Evolutionary conservation across 2,888 invertebrate species (phyloP).

Genomic region (Phalangium opilio): DNA sequence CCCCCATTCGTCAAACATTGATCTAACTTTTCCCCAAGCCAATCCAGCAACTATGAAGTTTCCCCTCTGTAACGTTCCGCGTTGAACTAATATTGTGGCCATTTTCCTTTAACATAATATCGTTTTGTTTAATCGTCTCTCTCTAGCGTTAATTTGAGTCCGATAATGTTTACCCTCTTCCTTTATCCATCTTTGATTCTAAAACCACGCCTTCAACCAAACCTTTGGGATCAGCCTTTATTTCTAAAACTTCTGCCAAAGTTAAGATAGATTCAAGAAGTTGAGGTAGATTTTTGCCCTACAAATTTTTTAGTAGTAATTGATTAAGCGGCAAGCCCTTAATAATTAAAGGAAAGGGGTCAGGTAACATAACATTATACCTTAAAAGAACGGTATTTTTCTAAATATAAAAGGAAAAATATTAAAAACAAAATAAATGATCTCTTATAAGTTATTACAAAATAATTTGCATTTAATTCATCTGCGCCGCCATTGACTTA

Average conservation of each 20-base stretch:
- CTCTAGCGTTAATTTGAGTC: conserved; percentile 54
- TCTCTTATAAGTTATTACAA: too few species aligned
- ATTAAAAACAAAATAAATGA: too few species aligned
- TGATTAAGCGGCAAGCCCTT: neutral
- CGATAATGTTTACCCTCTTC: conserved; percentile 41
- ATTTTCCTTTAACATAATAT: conserved; percentile 55
- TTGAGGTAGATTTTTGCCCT: conserved; percentile 37
- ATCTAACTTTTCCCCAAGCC: conserved; percentile 42
- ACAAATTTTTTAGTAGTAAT: neutral
- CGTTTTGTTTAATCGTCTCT: conserved; percentile 42
- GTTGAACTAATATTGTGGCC: conserved; percentile 64
- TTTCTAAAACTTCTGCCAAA: conserved; percentile 58
- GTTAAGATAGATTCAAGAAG: conserved; percentile 64
- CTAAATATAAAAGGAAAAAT: too few species aligned
- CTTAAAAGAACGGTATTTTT: too few species aligned
- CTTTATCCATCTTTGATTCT: conserved; percentile 57
- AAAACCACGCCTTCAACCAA: conserved; percentile 76
- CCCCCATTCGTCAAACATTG: conserved; percentile 63
- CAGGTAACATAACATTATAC: too few species aligned
- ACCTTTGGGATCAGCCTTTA: conserved; percentile 55
- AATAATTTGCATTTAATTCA: too few species aligned
- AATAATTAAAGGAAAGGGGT: neutral
- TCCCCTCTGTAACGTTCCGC: conserved; percentile 68
- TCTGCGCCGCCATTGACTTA: too few species aligned
- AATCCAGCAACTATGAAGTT: conserved; percentile 62